Base-by-base conservation (phyloP, 2,113 vertebrate species). In the Anser cygnoides region DNA sequence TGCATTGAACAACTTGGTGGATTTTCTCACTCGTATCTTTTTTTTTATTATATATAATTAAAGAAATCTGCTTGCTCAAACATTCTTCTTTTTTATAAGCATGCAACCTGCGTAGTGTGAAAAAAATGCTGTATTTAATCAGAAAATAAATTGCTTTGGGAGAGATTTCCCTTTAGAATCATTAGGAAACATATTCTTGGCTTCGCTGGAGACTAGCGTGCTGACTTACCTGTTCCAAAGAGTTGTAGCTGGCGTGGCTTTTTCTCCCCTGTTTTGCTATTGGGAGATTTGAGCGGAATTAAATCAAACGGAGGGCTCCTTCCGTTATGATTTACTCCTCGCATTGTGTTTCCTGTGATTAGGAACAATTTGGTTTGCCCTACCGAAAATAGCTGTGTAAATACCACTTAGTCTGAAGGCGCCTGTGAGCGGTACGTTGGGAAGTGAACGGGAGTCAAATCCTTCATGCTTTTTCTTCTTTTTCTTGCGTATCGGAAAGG, bases 51-150 rank as follows among this genome's bases (percentile, higher is more conserved):
- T 43, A 90, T 68, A 55, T 68, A 1, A 49, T 44, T 84, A 83
- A 89, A 63, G 67, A 89, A 89, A 83, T 50, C 62, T 84, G 73
- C 75, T 87, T 88, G 89, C 82, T 94, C 79, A 84, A 61, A 87
- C 94, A 52, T 89, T 71, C 82, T 77, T 63, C 92, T 59, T n/a
- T 94, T 94, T 95, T 74, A 91, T 82, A 52, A 57, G 87, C 63
- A 6, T 17, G 81, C 41, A 85, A 29, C 22, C 55, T 79, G 71
- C 50, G 46, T 90, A 81, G 68, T 78, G 78, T 66, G 91, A 93
- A 89, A 95, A 77, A 95, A 97, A 59, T 41, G 75, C 93, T 86
- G 44, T 65, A 82, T 92, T 93, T 94, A 91, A 88, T 90, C 72
- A 88, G 65, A 90, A 90, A 84, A 65, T 68, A 84, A 94, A 94